A percentile compares a stretch with the other conserved stretches of the same genome.
Evolutionary conservation across 2,888 invertebrate genomes (phyloP).

Genomic region (Druceiella hillmani): DNA sequence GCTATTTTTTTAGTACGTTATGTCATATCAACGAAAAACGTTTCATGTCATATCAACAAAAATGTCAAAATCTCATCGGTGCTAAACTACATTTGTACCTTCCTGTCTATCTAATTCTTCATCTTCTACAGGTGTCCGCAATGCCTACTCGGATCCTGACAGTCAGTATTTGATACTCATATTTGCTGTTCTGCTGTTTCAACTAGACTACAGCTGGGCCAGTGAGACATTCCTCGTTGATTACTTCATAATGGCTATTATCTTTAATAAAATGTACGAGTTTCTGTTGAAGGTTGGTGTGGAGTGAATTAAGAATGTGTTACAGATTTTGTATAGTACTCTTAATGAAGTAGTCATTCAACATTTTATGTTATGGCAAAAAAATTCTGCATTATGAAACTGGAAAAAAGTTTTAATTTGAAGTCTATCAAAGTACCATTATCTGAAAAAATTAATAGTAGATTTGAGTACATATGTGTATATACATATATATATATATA

Average conservation of each 20-base stretch:
- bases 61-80: not conserved
- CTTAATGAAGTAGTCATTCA: too few relatives aligned
- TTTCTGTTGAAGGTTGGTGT: conserved; percentile 90
- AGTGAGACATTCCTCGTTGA: conserved; percentile 89
- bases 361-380: too few relatives aligned
- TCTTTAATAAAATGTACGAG: conserved; percentile 87
- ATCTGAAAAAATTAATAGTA: too few relatives aligned
- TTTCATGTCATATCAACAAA: not conserved
- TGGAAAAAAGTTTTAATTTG: too few relatives aligned
- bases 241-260: conserved; percentile 85
- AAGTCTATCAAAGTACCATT: too few relatives aligned
- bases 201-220: conserved; percentile 68
- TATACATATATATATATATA: too few relatives aligned
- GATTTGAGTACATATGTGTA: too few relatives aligned
- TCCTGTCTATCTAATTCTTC: too few relatives aligned
- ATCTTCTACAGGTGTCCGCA: conserved; percentile 60
- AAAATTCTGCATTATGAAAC: too few relatives aligned
- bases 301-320: too few relatives aligned
- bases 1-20: not conserved
- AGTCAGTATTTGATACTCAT: conserved; percentile 87
- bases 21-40: not conserved
- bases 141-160: conserved; percentile 86
- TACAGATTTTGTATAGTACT: too few relatives aligned
- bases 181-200: conserved; percentile 86
- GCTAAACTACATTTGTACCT: not conserved